These are phyloP conservation scores for Pammene aurita DNA, from an alignment of 2,888 invertebrate species.

Conservation along the genomic window DNA sequence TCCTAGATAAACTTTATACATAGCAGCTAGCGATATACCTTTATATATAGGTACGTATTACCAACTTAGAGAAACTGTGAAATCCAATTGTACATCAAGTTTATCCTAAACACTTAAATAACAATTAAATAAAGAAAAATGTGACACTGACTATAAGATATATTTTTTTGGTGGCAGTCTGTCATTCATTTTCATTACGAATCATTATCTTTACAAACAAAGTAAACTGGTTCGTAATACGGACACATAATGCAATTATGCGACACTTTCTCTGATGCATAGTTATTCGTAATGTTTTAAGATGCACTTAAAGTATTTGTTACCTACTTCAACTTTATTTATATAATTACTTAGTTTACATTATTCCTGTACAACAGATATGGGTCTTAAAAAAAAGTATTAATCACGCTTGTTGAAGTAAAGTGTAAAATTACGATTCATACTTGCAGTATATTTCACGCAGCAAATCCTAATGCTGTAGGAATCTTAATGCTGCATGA, in stretches of 20 bases:
- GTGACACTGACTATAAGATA: neutral
- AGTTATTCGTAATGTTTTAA: slow-evolving; percentile 16
- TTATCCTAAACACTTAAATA: no score
- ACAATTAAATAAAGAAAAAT: slow-evolving; percentile 1
- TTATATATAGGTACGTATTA: no score
- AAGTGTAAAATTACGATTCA: no score
- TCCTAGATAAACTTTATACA: no score
- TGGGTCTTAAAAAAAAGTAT: no score
- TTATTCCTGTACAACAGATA: neutral
- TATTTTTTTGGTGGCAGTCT: neutral
- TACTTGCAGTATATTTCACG: no score
- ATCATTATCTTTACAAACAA: neutral
- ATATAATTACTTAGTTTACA: neutral
- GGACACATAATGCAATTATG: slow-evolving; percentile 18
- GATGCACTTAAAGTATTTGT: neutral
- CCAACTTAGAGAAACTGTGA: no score
- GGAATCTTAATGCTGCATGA: no score
- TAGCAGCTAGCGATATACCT: no score
- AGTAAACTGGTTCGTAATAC: slow-evolving; percentile 9
- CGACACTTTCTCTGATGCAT: slow-evolving; percentile 29
- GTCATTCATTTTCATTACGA: slow-evolving; percentile 7
- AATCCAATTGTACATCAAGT: no score
- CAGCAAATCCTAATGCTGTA: no score
- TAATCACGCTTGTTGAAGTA: no score
- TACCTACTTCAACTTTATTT: neutral